Conservation (phyloP, 2,113 vertebrate species). For the Nibea coibor region DNA sequence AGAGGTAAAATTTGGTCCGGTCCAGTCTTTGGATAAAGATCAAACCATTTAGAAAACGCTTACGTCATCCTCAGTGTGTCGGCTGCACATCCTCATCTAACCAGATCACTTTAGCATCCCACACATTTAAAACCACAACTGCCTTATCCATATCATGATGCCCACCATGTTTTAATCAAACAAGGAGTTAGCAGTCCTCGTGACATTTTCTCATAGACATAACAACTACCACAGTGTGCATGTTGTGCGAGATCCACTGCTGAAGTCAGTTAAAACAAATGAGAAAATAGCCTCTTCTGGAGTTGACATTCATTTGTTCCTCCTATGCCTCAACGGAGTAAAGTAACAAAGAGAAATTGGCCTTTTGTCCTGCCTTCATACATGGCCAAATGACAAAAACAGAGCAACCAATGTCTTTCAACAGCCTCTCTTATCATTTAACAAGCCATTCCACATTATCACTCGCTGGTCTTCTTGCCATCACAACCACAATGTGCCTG, state of each 20-base stretch:
- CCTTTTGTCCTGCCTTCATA: neutral
- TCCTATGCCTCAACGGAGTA: neutral
- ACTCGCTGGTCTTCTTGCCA: constrained; percentile 1
- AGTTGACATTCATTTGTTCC: neutral
- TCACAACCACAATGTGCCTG: neutral
- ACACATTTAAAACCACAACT: neutral
- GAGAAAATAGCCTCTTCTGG: neutral
- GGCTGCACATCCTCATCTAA: neutral
- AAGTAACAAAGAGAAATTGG: neutral
- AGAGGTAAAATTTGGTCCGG: no score
- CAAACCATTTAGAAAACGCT: no score
- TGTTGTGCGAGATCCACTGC: neutral
- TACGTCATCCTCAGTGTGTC: no score
- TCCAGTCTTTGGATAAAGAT: no score
- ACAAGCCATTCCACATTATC: neutral
- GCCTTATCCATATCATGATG: no score
- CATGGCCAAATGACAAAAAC: neutral
- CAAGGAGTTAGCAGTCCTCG: neutral
- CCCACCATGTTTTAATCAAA: neutral
- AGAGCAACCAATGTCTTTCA: neutral
- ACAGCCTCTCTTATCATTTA: constrained; percentile 4
- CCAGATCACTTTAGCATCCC: neutral
- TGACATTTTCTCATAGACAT: neutral
- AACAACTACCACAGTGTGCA: neutral
- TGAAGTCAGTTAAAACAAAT: constrained; percentile 3